These are phyloP conservation scores for Aegithalos caudatus DNA, from an alignment of 2,113 vertebrate genomes.

Conservation along the genomic window DNA sequence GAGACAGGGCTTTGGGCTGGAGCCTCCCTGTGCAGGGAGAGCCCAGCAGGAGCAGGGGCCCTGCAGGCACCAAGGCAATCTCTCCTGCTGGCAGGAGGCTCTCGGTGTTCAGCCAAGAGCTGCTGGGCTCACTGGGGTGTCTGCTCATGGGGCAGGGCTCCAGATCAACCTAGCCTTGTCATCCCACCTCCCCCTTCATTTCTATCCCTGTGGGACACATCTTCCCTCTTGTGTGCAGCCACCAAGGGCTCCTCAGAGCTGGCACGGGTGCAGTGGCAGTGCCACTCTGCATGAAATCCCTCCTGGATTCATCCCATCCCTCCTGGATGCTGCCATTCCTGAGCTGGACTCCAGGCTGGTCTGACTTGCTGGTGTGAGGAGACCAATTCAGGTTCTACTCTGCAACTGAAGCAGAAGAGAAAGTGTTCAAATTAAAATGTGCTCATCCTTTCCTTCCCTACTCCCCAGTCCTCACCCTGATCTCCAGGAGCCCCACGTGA, in stretches of 20 bases:
- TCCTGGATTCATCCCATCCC: not conserved
- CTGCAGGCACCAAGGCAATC: not conserved
- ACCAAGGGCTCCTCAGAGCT: not conserved
- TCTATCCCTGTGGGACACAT: rapidly evolving
- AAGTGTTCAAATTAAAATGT: not conserved
- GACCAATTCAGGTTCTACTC: rapidly evolving
- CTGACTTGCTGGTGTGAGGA: not conserved
- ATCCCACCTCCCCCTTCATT: not conserved
- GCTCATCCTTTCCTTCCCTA: not conserved
- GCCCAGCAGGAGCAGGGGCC: not conserved
- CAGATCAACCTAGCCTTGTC: not conserved
- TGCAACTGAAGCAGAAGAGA: not conserved
- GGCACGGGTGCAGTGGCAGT: rapidly evolving
- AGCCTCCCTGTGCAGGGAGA: not conserved
- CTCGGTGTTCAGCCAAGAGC: not conserved
- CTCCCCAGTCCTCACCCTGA: not conserved
- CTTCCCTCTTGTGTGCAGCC: not conserved
- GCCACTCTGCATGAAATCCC: not conserved
- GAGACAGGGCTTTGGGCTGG: not conserved
- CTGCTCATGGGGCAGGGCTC: rapidly evolving
- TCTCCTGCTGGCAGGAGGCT: not conserved
- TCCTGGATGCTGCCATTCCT: not conserved
- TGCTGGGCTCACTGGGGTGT: not conserved
- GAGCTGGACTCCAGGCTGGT: not conserved
- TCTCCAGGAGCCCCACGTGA: not conserved